Conservation (phyloP, 2,888 invertebrate species). For the Amorpha juglandis region DNA sequence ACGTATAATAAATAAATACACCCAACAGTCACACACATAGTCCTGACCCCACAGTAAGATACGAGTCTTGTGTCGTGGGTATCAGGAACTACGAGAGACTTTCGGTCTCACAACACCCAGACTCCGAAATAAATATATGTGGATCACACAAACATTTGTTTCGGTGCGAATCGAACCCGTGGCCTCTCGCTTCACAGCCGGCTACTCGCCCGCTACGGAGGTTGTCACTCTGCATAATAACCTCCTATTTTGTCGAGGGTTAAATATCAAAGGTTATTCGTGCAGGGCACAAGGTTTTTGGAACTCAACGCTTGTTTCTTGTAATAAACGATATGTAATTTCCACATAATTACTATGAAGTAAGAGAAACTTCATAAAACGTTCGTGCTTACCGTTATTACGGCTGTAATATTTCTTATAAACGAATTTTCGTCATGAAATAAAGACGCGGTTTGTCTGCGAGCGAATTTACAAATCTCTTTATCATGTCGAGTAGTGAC, state of each 20-base stretch:
- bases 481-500: neutral
- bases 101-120: too few relatives aligned
- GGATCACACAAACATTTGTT: too few relatives aligned
- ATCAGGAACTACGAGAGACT: too few relatives aligned
- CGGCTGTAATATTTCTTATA: slow-evolving; percentile 40
- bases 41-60: too few relatives aligned
- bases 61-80: too few relatives aligned
- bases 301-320: neutral
- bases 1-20: too few relatives aligned
- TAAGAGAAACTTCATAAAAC: slow-evolving; percentile 29
- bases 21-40: too few relatives aligned
- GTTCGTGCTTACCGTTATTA: slow-evolving; percentile 42
- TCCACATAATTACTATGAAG: slow-evolving; percentile 18
- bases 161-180: too few relatives aligned
- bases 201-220: neutral
- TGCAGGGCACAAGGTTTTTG: neutral
- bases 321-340: slow-evolving; percentile 9
- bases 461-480: neutral
- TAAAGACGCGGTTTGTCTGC: neutral
- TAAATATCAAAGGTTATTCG: too few relatives aligned
- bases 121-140: too few relatives aligned
- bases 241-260: too few relatives aligned
- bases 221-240: too few relatives aligned
- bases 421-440: slow-evolving; percentile 37
- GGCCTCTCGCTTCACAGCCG: neutral